Evolutionary conservation across 1,140 invertebrate genomes (phyloP), one percentile per base, ranked within the genome.

Genomic region (Brachionus sp.): DNA sequence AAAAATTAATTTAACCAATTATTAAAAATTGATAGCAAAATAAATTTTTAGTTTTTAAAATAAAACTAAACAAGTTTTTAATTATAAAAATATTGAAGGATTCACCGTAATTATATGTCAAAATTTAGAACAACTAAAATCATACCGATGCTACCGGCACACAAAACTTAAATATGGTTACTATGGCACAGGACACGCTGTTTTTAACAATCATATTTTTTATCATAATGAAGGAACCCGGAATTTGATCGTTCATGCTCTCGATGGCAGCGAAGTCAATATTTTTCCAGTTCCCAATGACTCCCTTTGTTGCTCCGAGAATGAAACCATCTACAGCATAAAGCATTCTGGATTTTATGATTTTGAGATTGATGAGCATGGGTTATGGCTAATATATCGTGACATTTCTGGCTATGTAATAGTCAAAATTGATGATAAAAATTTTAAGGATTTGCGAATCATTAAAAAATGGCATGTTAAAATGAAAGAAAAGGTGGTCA

Each of bases 361-460:
- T 88, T 94, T 97, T 84, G 93, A 93, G 84, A 93, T 93, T 0
- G 97, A 98, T 86, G 95, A 98, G 86, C 97, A 98, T 87, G 90
- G 90, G 12, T 66, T 91, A 9, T 90, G 91, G 96, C 85, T 90
- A 3, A 85, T 91, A 5, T 91, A 90, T 68, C 85, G 93, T 33
- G 23, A 78, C 25, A 50, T 2, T 16, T 29, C 44, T 29, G 75
- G 25, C 9, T 78, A 78, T 50, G 42, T 78, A 2, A 10, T 78
- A 16, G n/a, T 16, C 10, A 78, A 78, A 53, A 62, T 78, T 16
- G 75, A 78, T 50, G 25, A 78, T 35, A 9, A 16, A 50, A 33
- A 78, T 78, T 78, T 78, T 29, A 53, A 16, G 6, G 25, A 78
- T n/a, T 57, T 78, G 46, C 33, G 37, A 53, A 33, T 78, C 10